Conservation (phyloP, 2,888 invertebrate species). For the Harpalus rufipes region DNA sequence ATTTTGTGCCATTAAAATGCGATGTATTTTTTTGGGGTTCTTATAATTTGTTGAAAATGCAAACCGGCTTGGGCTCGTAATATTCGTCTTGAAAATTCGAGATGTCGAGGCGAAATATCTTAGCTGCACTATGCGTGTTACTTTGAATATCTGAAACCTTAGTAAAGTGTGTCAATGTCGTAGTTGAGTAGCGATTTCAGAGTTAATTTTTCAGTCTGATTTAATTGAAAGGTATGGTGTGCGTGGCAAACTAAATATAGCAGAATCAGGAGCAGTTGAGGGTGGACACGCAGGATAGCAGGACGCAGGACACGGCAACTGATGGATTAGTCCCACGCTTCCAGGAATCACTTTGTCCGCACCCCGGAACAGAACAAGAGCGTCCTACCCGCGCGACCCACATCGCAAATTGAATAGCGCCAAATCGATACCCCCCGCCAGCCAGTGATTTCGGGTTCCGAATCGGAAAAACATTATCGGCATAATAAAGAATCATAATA, state of each 20-base stretch:
- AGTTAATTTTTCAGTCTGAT: constrained; percentile 19
- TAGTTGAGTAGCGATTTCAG: constrained; percentile 10
- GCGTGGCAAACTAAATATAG: constrained; percentile 27
- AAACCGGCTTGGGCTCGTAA: too few species aligned
- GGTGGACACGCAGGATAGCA: constrained; percentile 19
- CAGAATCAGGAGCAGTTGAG: not conserved
- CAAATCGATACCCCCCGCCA: constrained; percentile 52
- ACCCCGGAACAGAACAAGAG: constrained; percentile 49
- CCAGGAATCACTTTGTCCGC: constrained; percentile 48
- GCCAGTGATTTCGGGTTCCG: constrained; percentile 39
- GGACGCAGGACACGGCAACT: constrained; percentile 26
- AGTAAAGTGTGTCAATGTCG: constrained; percentile 21
- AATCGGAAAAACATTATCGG: constrained; percentile 68
- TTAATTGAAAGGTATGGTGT: constrained; percentile 22
- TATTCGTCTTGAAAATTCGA: too few species aligned
- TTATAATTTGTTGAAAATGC: too few species aligned
- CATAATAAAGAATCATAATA: constrained; percentile 67
- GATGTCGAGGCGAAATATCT: too few species aligned
- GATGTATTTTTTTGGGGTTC: too few species aligned
- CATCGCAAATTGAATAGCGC: constrained; percentile 47
- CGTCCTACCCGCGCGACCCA: constrained; percentile 18
- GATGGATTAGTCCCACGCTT: constrained; percentile 53
- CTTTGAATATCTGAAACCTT: not conserved
- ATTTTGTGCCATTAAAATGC: too few species aligned
- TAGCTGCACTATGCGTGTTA: not conserved